Evolutionary conservation across 2,797 vertebrate species (phyloP), one percentile per base, ranked within the genome.

Genomic region (Pteronotus mesoamericanus): DNA sequence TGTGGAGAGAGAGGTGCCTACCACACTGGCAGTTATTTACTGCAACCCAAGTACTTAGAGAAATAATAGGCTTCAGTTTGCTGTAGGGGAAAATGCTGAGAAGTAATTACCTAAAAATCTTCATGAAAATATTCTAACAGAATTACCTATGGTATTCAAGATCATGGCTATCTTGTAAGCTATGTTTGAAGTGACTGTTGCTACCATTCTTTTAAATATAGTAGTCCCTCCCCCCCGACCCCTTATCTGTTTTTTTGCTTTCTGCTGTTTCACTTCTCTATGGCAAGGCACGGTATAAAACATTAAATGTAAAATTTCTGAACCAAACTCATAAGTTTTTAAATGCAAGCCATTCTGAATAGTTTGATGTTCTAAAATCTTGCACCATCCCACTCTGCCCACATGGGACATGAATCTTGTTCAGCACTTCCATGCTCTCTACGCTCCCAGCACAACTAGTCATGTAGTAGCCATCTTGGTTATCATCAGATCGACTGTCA

Each of bases 141-240:
- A 89, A 87, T 77, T 78, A 48, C 9, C n/a, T 61, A 55, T 69
- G 16, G 44, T 82, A 34, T 48, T 88, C 55, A 88, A 68, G n/a
- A 53, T 77, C 89, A 66, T n/a, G 6, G n/a, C 26, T 59, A 90
- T 5, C 57, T 75, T 75, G 5, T 61, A 80, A 86, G 59, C 75
- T 26, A 84, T 37, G 16, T 68, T 80, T 92, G 79, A 71, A 92
- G 80, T 37, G n/a, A 86, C 3, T 71, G 3, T 37, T 71, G 85
- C 34, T 86, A 68, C 57, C n/a, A 46, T 77, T 57, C 44, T 93
- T 75, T 92, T 85, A 83, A 92, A 87, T 53, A 46, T 21, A 64
- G 42, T 34, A 83, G 39, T 64, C 29, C 29, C 18, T 26, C 59
- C 32, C 16, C 18, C 26, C 80, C 29, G 4, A 3, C 16, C 29